These are phyloP conservation scores for Prietella phreatophila DNA, from an alignment of 2,113 vertebrate genomes.

Conservation along the genomic window DNA sequence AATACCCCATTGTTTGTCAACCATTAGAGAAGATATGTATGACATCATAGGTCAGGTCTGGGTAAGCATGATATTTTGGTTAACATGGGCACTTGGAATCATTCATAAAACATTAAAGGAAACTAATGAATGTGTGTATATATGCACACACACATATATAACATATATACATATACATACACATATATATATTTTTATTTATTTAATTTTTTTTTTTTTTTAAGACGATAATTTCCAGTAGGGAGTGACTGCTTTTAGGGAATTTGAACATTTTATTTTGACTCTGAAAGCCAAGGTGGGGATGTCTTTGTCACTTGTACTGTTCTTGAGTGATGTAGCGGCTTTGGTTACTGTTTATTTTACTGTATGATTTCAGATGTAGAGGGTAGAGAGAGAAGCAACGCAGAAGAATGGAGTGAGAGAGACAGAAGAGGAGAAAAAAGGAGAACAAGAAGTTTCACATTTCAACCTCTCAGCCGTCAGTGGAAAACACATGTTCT, in stretches of 20 bases:
- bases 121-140: neutral
- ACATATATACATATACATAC: too few species aligned
- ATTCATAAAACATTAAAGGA: neutral
- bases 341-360: slow-evolving; percentile 58
- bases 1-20: slow-evolving; percentile 25
- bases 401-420: slow-evolving; percentile 4
- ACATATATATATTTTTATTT: too few species aligned
- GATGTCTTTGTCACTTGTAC: slow-evolving; percentile 55
- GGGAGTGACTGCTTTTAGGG: slow-evolving; percentile 32
- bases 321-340: slow-evolving; percentile 54
- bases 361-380: slow-evolving; percentile 54
- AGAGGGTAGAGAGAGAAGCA: slow-evolving; percentile 23
- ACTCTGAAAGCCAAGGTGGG: slow-evolving; percentile 42
- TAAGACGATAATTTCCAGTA: slow-evolving; percentile 20
- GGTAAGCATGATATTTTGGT: slow-evolving; percentile 27
- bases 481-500: slow-evolving; percentile 49
- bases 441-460: slow-evolving; percentile 25
- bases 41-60: slow-evolving; percentile 40
- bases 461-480: slow-evolving; percentile 42
- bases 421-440: neutral
- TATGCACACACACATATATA: neutral
- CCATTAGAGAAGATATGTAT: slow-evolving; percentile 20
- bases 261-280: slow-evolving; percentile 42
- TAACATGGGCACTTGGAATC: neutral
- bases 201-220: too few species aligned